A percentile compares a stretch with the other conserved stretches of the same genome.
Conservation (phyloP, 2,113 vertebrate genomes). For the Cygnus atratus region DNA sequence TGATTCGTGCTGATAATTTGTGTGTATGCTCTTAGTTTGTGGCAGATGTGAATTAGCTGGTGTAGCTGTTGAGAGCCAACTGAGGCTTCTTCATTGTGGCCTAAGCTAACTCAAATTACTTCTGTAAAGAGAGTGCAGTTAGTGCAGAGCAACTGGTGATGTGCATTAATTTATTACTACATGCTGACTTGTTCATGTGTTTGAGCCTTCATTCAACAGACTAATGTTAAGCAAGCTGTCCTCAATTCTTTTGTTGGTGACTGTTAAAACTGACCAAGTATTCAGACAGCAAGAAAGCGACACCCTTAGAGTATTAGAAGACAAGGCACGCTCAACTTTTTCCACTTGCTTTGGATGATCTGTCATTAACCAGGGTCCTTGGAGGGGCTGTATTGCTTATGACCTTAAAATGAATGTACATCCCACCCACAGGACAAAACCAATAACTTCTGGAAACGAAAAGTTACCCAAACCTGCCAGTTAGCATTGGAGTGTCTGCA, state of each 20-base stretch:
- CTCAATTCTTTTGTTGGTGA: background rate
- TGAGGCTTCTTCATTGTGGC: background rate
- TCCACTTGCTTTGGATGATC: background rate
- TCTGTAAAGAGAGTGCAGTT: background rate
- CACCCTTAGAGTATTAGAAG: background rate
- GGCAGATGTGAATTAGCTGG: slow-evolving; percentile 33
- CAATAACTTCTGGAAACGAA: background rate
- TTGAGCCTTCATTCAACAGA: background rate
- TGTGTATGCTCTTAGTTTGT: slow-evolving; percentile 21
- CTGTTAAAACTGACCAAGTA: background rate
- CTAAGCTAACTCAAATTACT: background rate
- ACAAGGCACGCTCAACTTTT: background rate
- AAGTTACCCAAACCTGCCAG: background rate
- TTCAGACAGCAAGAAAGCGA: background rate
- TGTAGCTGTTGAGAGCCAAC: background rate
- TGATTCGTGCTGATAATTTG: background rate
- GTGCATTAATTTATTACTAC: background rate
- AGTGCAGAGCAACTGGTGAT: background rate
- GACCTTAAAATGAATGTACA: background rate
- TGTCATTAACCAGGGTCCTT: background rate
- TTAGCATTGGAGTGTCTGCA: background rate
- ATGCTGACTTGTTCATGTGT: background rate
- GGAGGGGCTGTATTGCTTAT: background rate
- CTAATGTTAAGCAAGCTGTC: background rate
- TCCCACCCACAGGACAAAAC: background rate